These are phyloP conservation scores for Grammomys dolichurus DNA, from an alignment of 2,113 vertebrate genomes.

Conservation along the genomic window DNA sequence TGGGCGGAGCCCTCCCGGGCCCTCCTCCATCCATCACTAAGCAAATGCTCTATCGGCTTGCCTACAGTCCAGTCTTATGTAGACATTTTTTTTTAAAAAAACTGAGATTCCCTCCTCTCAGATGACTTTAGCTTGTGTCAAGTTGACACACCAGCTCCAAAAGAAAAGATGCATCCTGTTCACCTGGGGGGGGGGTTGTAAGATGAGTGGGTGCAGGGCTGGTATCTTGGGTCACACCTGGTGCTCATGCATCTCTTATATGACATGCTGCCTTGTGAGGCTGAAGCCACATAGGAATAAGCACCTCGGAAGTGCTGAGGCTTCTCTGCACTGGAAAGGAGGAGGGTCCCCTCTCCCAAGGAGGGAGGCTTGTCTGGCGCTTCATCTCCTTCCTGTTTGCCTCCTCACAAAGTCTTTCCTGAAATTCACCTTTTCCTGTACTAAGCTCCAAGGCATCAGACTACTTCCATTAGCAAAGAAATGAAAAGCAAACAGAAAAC, in stretches of 20 bases:
- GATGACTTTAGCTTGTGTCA: neutral
- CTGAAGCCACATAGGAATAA: accelerated
- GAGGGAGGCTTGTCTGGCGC: accelerated
- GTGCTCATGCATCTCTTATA: accelerated
- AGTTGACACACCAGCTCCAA: neutral
- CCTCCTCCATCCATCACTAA: no score
- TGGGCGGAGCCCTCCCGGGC: accelerated
- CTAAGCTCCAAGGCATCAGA: neutral
- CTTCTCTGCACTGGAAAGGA: accelerated
- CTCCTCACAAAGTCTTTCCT: neutral
- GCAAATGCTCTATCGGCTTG: neutral
- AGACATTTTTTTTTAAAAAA: neutral
- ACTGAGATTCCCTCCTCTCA: neutral
- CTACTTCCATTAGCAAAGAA: neutral
- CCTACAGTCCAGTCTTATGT: neutral
- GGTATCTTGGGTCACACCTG: neutral
- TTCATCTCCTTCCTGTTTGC: neutral
- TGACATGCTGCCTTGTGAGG: accelerated
- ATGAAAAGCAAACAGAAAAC: neutral
- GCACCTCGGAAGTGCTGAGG: accelerated
- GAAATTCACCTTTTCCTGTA: accelerated
- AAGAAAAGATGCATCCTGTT: no score
- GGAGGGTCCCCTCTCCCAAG: accelerated
- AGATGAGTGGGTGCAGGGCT: accelerated
- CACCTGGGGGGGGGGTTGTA: accelerated